Base-by-base conservation (phyloP, 2,113 vertebrate genomes). In the Mobula birostris region DNA sequence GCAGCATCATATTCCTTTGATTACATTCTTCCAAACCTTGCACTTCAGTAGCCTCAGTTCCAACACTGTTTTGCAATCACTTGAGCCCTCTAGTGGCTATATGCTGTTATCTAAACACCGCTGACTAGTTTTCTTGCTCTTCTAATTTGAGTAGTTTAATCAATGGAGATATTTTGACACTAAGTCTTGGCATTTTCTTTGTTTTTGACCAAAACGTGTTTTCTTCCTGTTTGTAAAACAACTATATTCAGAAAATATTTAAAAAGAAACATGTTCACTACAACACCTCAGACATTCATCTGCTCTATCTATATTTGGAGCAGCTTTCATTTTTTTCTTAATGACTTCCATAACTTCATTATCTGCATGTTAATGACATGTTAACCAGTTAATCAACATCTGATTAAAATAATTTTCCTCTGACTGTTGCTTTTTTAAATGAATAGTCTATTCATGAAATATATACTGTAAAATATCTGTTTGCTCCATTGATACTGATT, bases 21-120 rank as follows among this genome's bases (percentile, higher is more conserved):
- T 74, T 74, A 74, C 36, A 27, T 66, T 68, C 61, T 91, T 91
- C 14, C 70, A 4, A 76, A 74, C 40, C 14, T 93, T 92, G 32
- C 66, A 72, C 66, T 72, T 40, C 21, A 92, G 17, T 48, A 72
- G 36, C 58, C 32, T 40, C 70, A 93, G 21, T 72, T 74, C 36
- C 48, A 76, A 27, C 29, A 32, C 77, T 79, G 32, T 79, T 48
- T 93, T 93, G 27, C 40, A 93, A 93, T 56, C 91, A 93, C 36
- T 93, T 93, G 91, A 74, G 91, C 91, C 91, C 48, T 93, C 91
- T 93, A 93, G 91, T 93, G 91, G 91, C 68, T 70, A 29, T 74
- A 3, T 56, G 24, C 11, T 40, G 48, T 48, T 93, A 56, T 74
- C 19, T 93, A 40, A 93, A 27, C 27, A 93, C 29, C 5, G 14